Evolutionary conservation across 2,888 invertebrate species (phyloP).

Genomic region (Apocheima hispidaria): DNA sequence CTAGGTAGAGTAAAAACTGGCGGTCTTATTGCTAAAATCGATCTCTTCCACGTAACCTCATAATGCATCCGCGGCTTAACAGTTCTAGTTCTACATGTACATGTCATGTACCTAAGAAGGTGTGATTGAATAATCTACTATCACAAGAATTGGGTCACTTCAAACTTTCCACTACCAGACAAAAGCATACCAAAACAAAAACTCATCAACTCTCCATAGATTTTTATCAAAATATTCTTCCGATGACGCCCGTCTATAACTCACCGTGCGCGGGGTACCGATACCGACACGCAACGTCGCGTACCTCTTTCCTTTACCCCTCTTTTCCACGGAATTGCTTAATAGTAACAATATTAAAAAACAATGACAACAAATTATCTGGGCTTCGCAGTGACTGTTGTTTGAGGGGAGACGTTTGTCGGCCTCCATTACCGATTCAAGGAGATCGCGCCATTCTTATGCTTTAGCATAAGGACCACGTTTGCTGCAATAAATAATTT

Average conservation of each 20-base stretch:
- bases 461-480: not conserved
- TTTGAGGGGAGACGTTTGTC: no score
- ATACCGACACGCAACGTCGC: slow-evolving; percentile 32
- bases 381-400: not conserved
- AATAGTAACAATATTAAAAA: slow-evolving; percentile 25
- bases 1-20: no score
- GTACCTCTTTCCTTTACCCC: slow-evolving; percentile 19
- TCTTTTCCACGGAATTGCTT: slow-evolving; percentile 28
- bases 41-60: no score
- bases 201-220: slow-evolving; percentile 25
- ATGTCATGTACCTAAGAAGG: no score
- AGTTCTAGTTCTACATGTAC: no score
- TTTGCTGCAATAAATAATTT: no score
- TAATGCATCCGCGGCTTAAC: no score
- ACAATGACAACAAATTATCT: slow-evolving; percentile 20
- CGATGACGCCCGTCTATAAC: slow-evolving; percentile 17
- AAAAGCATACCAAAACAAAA: slow-evolving; percentile 30
- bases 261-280: slow-evolving; percentile 24
- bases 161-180: not conserved
- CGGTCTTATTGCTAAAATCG: no score
- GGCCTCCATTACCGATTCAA: no score
- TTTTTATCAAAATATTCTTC: slow-evolving; percentile 33
- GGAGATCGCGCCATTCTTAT: no score
- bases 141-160: slow-evolving; percentile 1
- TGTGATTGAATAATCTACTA: no score